Conservation (phyloP, 2,113 vertebrate genomes). For the Regulus satrapa region DNA sequence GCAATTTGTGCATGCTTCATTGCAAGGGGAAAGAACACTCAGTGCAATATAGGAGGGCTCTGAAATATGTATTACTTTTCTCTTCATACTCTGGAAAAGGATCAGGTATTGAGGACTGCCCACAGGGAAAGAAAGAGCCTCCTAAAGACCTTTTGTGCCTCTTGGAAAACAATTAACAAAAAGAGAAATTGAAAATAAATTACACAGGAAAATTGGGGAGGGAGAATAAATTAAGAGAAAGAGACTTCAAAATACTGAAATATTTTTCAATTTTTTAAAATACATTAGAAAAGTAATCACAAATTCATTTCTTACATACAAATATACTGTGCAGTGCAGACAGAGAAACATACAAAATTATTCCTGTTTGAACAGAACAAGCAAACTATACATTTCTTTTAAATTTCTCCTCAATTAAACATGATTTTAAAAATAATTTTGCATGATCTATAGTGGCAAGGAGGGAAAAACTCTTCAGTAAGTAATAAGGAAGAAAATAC, state of each 20-base stretch:
- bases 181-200: background rate
- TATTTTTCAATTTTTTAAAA: too few relatives aligned
- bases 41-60: background rate
- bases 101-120: background rate
- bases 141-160: background rate
- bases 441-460: background rate
- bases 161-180: background rate
- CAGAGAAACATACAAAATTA: background rate
- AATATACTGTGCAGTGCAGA: background rate
- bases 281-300: background rate
- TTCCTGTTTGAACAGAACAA: background rate
- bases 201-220: background rate
- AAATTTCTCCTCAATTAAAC: background rate
- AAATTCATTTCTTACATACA: background rate
- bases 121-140: background rate
- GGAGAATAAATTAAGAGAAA: background rate
- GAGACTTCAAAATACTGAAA: background rate
- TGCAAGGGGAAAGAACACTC: background rate
- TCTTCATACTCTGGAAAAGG: background rate
- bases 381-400: background rate
- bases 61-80: background rate
- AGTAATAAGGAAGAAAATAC: background rate
- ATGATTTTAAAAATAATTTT: background rate
- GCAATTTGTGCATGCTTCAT: too few relatives aligned
- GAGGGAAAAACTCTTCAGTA: background rate